These are phyloP conservation scores for Oxyteleia sp. DNA, from an alignment of 2,888 invertebrate species.

Conservation along the genomic window DNA sequence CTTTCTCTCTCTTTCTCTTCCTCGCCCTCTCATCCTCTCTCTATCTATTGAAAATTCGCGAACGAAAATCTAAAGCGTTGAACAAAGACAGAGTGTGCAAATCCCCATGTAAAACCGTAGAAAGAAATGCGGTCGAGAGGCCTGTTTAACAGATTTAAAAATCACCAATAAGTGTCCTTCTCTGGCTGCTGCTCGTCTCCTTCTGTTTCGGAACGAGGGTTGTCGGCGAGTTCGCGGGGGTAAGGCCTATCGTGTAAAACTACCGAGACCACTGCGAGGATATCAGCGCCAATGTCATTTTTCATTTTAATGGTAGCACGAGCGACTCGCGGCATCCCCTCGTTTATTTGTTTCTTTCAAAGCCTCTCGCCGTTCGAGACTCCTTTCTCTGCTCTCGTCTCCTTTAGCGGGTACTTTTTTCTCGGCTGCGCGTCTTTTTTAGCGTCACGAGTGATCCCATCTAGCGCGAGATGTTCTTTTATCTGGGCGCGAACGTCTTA, in stretches of 20 bases:
- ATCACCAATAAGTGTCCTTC: constrained; percentile 83
- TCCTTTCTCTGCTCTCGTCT: constrained; percentile 72
- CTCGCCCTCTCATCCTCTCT: too few species aligned
- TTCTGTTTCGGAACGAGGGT: constrained; percentile 64
- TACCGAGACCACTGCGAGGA: constrained; percentile 76
- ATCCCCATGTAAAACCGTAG: constrained; percentile 23
- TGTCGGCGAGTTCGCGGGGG: constrained; percentile 48
- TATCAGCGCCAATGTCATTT: constrained; percentile 86
- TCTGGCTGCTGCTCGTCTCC: neutral
- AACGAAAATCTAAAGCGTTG: constrained; percentile 24
- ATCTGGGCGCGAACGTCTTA: constrained; percentile 82
- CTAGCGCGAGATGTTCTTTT: constrained; percentile 77
- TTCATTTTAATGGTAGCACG: constrained; percentile 87
- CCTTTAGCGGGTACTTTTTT: constrained; percentile 25
- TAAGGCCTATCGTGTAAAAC: constrained; percentile 61
- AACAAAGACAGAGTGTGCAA: constrained; percentile 32
- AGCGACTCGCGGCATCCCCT: constrained; percentile 79
- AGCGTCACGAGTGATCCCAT: constrained; percentile 12
- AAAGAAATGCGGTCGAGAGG: constrained; percentile 80
- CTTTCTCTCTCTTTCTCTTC: too few species aligned
- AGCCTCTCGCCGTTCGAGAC: too few species aligned
- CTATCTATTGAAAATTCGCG: constrained; percentile 11
- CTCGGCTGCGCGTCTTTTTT: constrained; percentile 20
- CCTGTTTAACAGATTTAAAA: constrained; percentile 86
- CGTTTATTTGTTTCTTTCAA: too few species aligned